phyloP scores from a whole-genome alignment of 2,888 invertebrate genomes.

The Anodontia alba region DNA sequence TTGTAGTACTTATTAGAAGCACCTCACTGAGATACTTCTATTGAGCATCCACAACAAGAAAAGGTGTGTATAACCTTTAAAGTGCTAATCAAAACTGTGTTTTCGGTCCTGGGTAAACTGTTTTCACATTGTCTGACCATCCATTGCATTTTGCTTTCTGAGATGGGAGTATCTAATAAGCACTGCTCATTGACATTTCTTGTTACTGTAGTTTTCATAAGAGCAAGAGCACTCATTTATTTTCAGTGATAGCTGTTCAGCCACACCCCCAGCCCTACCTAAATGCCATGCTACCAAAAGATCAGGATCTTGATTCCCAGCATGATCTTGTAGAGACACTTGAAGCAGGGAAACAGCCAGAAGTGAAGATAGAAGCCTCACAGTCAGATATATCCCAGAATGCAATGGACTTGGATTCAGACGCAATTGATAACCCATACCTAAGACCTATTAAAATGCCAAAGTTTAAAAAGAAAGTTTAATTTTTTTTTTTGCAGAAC shows the following conservation, averaged over 20 bases:
- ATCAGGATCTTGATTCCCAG: constrained; percentile 96
- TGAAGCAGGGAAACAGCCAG: neutral
- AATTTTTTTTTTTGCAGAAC: neutral
- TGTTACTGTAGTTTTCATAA: too few relatives aligned
- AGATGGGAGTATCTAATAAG: too few relatives aligned
- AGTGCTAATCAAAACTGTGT: too few relatives aligned
- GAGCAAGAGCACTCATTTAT: too few relatives aligned
- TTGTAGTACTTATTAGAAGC: too few relatives aligned
- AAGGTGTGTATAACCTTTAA: too few relatives aligned
- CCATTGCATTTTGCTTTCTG: too few relatives aligned
- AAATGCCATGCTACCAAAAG: constrained; percentile 94
- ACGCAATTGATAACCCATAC: constrained; percentile 91
- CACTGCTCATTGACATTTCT: too few relatives aligned
- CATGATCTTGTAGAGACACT: constrained; percentile 85
- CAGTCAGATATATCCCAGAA: neutral
- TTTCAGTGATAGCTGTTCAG: constrained; percentile 94
- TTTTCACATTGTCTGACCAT: too few relatives aligned
- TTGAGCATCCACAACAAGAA: too few relatives aligned
- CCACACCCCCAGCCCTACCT: constrained; percentile 92
- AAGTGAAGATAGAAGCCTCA: neutral
- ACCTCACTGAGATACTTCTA: too few relatives aligned
- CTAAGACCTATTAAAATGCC: constrained; percentile 87
- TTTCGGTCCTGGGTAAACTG: too few relatives aligned
- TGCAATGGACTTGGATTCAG: constrained; percentile 83
- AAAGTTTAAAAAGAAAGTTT: constrained; percentile 43